phyloP scores from a whole-genome alignment of 2,797 vertebrate genomes.

The Hyperoplus immaculatus region DNA sequence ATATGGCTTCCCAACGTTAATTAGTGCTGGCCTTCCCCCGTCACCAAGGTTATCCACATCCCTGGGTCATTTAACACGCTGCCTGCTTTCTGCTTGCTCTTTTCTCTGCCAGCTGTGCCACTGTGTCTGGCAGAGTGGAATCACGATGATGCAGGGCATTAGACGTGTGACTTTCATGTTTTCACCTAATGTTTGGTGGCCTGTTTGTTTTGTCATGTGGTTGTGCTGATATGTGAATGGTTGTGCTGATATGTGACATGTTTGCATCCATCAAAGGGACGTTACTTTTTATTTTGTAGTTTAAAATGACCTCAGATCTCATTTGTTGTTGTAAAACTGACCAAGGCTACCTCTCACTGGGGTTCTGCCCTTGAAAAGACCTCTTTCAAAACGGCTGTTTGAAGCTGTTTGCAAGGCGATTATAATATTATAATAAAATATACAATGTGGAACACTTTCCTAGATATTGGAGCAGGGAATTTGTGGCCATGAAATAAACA shows the following conservation, averaged over 20 bases:
- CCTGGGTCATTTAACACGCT: conserved; percentile 84
- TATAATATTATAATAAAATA: conserved; percentile 58
- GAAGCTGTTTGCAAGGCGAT: conserved; percentile 64
- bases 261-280: conserved; percentile 35
- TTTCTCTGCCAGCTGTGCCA: conserved; percentile 88
- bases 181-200: conserved; percentile 69
- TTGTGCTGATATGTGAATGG: conserved; percentile 38
- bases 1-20: conserved; percentile 79
- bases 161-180: conserved; percentile 78
- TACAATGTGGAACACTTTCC: conserved; percentile 43
- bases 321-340: conserved; percentile 59
- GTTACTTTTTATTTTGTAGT: conserved; percentile 42
- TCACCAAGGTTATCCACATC: conserved; percentile 86
- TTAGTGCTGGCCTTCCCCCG: conserved; percentile 87
- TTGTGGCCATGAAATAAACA: conserved; percentile 36
- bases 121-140: conserved; percentile 79
- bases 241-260: no score
- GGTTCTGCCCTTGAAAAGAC: conserved; percentile 73
- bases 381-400: conserved; percentile 63
- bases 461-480: conserved; percentile 55
- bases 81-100: conserved; percentile 83
- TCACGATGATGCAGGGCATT: conserved; percentile 65
- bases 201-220: conserved; percentile 65
- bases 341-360: conserved; percentile 71
- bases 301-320: conserved; percentile 61